Evolutionary conservation across 2,797 vertebrate species (phyloP).

Genomic region (Zalophus californianus): DNA sequence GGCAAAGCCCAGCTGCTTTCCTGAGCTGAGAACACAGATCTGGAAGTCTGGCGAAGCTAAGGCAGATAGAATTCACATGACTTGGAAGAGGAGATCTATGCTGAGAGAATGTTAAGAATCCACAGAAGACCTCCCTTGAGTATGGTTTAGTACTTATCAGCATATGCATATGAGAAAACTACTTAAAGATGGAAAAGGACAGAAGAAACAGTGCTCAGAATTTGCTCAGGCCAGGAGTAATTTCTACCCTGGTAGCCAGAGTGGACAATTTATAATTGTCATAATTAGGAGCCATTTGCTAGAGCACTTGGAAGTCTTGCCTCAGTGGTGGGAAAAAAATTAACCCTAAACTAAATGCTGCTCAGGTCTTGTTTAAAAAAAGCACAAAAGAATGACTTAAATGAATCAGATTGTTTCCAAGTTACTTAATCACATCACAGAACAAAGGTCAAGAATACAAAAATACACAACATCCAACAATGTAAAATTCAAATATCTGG

Average conservation of each 20-base stretch:
- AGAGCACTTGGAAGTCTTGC: not conserved
- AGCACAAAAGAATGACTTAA: not conserved
- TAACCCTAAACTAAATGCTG: not conserved
- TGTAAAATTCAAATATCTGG: not conserved
- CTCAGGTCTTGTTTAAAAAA: not conserved
- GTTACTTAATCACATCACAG: not conserved
- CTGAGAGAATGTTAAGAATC: not conserved
- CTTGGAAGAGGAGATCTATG: not conserved
- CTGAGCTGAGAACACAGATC: not conserved
- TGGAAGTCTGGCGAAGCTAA: not conserved
- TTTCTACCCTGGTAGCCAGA: not conserved
- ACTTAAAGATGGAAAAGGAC: not conserved
- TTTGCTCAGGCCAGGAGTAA: not conserved
- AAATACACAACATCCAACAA: not conserved
- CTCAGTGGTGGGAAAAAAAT: not conserved
- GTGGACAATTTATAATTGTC: not conserved
- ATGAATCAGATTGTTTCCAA: not conserved
- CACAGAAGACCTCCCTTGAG: accelerated
- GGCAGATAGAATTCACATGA: not conserved
- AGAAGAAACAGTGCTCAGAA: not conserved
- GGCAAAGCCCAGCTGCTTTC: not conserved
- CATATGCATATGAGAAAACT: not conserved
- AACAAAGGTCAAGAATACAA: not conserved
- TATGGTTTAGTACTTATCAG: not conserved
- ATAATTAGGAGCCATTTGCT: not conserved